These are phyloP conservation scores for Apogon hyalosoma DNA, from an alignment of 2,797 vertebrate genomes.

Conservation along the genomic window DNA sequence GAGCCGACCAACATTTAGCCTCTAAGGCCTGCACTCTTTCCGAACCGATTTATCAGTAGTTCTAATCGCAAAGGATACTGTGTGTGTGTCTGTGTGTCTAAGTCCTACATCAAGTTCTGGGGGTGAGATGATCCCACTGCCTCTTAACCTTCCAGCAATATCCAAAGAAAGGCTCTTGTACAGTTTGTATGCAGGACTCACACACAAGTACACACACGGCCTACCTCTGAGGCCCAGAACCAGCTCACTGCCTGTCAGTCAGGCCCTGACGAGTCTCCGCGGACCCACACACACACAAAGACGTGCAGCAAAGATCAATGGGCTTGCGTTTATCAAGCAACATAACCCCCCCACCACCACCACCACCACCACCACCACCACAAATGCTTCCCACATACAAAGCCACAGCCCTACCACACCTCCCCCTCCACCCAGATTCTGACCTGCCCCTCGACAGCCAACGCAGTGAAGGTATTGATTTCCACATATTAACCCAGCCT, in stretches of 20 bases:
- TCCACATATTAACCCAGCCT: constrained; percentile 67
- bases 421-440: constrained; percentile 30
- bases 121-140: not conserved
- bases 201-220: constrained; percentile 6
- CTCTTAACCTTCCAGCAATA: not conserved
- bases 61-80: not conserved
- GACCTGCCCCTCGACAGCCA: constrained; percentile 45
- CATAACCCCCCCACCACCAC: constrained; percentile 1
- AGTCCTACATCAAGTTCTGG: no score
- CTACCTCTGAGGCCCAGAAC: constrained; percentile 14
- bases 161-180: not conserved
- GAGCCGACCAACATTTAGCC: constrained; percentile 11
- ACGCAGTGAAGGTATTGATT: constrained; percentile 66
- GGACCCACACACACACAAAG: constrained; percentile 34
- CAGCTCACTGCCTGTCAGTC: constrained; percentile 59
- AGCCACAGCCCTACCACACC: not conserved
- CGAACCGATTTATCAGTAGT: no score
- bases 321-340: constrained; percentile 55
- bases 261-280: constrained; percentile 43
- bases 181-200: constrained; percentile 9
- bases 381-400: constrained; percentile 17
- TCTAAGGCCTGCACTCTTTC: not conserved
- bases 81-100: not conserved
- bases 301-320: constrained; percentile 62
- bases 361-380: not conserved